phyloP scores from a whole-genome alignment of 2,113 vertebrate genomes.

The Chrysochloris asiatica region DNA sequence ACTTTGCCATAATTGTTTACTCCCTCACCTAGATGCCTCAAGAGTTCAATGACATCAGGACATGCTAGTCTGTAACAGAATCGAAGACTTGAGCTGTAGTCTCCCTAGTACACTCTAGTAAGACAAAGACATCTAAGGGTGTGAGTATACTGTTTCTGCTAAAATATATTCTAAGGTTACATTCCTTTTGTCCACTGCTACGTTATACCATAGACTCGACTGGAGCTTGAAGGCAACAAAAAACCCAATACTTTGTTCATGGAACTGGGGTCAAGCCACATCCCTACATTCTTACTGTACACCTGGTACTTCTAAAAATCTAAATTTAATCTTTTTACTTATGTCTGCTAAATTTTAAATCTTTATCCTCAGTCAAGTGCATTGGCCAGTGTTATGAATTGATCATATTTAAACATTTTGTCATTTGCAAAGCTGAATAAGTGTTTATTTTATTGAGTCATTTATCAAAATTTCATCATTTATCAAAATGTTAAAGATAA shows the following conservation, averaged over 20 bases:
- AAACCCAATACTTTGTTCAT: background rate
- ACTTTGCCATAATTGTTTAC: background rate
- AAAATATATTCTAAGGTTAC: background rate
- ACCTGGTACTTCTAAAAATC: background rate
- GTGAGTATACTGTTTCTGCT: background rate
- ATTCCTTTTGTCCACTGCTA: conserved; percentile 8
- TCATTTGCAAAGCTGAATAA: background rate
- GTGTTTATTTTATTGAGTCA: background rate
- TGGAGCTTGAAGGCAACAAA: background rate
- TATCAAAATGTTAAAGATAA: background rate
- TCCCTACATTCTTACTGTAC: background rate
- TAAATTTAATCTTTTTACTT: background rate
- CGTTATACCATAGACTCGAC: background rate
- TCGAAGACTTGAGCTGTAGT: background rate
- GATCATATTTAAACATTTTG: background rate
- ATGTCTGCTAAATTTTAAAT: background rate
- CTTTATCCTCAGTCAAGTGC: background rate
- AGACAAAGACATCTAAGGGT: background rate
- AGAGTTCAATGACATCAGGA: background rate
- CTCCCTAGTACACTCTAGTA: background rate
- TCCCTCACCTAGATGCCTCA: background rate
- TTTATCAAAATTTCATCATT: background rate
- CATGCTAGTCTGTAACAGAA: background rate
- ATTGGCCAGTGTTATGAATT: background rate
- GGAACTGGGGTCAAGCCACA: background rate